These are phyloP conservation scores for Slavum lentiscoides DNA, from an alignment of 2,888 invertebrate genomes.

Conservation along the genomic window DNA sequence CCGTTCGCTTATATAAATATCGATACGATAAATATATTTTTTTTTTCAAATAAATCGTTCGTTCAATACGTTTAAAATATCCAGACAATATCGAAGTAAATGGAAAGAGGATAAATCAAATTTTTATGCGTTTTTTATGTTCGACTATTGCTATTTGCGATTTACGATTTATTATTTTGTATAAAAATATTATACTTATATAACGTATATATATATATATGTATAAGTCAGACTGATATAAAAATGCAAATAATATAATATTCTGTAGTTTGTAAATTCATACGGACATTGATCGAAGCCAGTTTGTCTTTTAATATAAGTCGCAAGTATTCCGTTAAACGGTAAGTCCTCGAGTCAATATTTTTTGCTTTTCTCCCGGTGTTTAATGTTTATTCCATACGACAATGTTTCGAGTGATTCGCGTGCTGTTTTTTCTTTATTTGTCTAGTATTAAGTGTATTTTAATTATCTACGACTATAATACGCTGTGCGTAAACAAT, in stretches of 20 bases:
- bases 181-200: neutral
- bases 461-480: too few relatives aligned
- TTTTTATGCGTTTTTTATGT: neutral
- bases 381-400: neutral
- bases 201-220: too few relatives aligned
- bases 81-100: neutral
- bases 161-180: conserved; percentile 1
- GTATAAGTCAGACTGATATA: neutral
- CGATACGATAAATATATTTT: too few relatives aligned
- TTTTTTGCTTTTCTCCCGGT: neutral
- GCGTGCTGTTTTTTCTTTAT: neutral
- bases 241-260: neutral
- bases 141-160: neutral
- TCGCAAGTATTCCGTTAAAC: neutral
- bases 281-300: neutral
- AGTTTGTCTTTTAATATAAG: neutral
- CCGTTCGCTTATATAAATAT: too few relatives aligned
- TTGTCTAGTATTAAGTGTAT: neutral
- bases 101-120: neutral
- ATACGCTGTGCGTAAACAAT: too few relatives aligned
- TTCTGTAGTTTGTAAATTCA: neutral
- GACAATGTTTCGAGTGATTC: neutral
- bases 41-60: too few relatives aligned
- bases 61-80: too few relatives aligned
- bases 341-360: neutral